These are phyloP conservation scores for Agrotis puta DNA, from an alignment of 2,888 invertebrate genomes.

Conservation along the genomic window DNA sequence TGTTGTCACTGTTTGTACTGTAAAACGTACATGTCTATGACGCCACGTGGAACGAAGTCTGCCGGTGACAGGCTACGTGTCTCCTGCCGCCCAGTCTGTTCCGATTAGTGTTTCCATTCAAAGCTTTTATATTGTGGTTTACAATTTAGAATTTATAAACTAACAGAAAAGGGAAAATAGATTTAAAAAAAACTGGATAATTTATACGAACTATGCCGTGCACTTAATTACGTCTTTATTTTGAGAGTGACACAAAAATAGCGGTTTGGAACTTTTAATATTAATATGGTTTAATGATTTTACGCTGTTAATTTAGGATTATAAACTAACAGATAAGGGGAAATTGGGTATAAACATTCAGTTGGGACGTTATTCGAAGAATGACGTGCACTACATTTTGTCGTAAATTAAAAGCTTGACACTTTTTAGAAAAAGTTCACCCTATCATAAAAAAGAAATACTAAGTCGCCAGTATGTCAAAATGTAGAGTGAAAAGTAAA, in stretches of 20 bases:
- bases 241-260: not conserved
- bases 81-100: not conserved
- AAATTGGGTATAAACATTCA: no score
- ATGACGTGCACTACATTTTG: no score
- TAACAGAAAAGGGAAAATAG: not conserved
- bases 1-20: slow-evolving; percentile 4
- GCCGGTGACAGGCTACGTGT: slow-evolving; percentile 35
- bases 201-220: not conserved
- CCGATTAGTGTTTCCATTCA: slow-evolving; percentile 4
- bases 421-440: not conserved
- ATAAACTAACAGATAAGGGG: no score
- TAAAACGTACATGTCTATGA: slow-evolving; percentile 12
- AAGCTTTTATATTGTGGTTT: not conserved
- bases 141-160: not conserved
- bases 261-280: not conserved
- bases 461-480: not conserved
- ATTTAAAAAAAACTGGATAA: not conserved
- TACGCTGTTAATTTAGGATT: no score
- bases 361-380: no score
- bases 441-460: not conserved
- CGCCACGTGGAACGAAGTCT: slow-evolving; percentile 15
- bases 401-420: not conserved
- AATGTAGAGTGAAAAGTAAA: not conserved
- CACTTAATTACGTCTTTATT: not conserved
- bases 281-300: not conserved